Conservation (phyloP, 1,140 invertebrate genomes). For the Drosophila pseudoananassae region DNA sequence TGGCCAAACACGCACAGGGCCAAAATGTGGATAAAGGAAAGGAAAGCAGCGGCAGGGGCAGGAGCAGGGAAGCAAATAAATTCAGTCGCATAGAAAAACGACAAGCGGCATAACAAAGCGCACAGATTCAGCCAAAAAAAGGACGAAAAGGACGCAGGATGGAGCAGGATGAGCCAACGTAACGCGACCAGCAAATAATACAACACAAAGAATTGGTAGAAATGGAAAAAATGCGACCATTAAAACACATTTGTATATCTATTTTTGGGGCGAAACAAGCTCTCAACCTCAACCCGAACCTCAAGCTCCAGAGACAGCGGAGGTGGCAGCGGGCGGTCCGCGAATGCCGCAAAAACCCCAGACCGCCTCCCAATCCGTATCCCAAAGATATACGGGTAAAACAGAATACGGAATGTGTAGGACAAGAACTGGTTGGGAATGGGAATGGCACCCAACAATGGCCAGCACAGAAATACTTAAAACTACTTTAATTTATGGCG, state of each 20-base stretch:
- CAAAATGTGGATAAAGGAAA: slow-evolving; percentile 15
- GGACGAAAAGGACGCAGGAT: slow-evolving; percentile 7
- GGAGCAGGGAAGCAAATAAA: slow-evolving; percentile 63
- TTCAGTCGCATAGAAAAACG: slow-evolving; percentile 80
- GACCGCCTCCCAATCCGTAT: slow-evolving; percentile 15
- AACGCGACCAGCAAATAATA: slow-evolving; percentile 23
- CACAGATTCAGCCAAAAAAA: slow-evolving; percentile 56
- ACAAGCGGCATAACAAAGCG: slow-evolving; percentile 80
- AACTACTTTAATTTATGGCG: slow-evolving; percentile 80
- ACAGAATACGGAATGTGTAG: slow-evolving; percentile 26
- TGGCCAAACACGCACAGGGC: slow-evolving; percentile 69
- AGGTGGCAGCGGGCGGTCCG: slow-evolving; percentile 38
- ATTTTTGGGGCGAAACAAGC: slow-evolving; percentile 71
- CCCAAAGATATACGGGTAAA: slow-evolving; percentile 21
- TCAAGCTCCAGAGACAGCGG: slow-evolving; percentile 28
- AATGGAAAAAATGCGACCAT: slow-evolving; percentile 71
- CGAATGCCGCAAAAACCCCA: slow-evolving; percentile 38
- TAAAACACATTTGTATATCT: slow-evolving; percentile 83
- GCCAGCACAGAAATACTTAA: slow-evolving; percentile 58
- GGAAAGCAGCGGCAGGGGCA: background rate
- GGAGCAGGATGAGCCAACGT: slow-evolving; percentile 31
- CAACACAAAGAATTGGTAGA: slow-evolving; percentile 43
- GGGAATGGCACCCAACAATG: slow-evolving; percentile 20
- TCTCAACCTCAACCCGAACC: slow-evolving; percentile 22
- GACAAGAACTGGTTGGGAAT: slow-evolving; percentile 1